Evolutionary conservation across 1,140 invertebrate species (phyloP).

Genomic region (Eriocheir sinensis): DNA sequence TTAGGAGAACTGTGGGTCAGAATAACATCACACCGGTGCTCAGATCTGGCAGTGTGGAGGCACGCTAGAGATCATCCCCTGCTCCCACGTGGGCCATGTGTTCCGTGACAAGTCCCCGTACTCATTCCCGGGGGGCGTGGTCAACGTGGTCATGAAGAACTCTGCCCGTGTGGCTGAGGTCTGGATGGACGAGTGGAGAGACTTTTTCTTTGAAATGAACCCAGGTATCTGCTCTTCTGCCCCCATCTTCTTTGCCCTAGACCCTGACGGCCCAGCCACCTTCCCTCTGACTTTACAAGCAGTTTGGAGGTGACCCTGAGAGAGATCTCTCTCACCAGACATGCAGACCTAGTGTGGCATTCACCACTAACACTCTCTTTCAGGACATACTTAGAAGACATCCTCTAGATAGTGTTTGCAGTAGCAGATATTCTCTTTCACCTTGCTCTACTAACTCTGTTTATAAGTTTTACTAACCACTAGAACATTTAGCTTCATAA

Average conservation of each 20-base stretch:
- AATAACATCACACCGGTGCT: constrained; percentile 30
- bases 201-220: constrained; percentile 83
- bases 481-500: not conserved
- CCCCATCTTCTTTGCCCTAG: not conserved
- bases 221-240: constrained; percentile 80
- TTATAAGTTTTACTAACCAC: not conserved
- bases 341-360: constrained; percentile 8
- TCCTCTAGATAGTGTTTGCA: not conserved
- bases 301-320: constrained; percentile 47
- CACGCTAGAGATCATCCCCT: constrained; percentile 83
- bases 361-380: constrained; percentile 53
- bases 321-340: constrained; percentile 38
- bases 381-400: constrained; percentile 45
- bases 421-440: not conserved
- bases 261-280: constrained; percentile 16
- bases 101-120: constrained; percentile 86
- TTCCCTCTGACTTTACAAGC: not conserved
- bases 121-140: constrained; percentile 84
- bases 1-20: not conserved
- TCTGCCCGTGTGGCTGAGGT: constrained; percentile 82
- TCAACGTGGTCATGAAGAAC: constrained; percentile 84
- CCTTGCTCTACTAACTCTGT: not conserved
- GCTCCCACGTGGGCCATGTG: constrained; percentile 84
- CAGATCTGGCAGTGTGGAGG: constrained; percentile 84
- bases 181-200: constrained; percentile 83